Conservation (phyloP, 2,113 vertebrate species). For the Setophaga coronata region DNA sequence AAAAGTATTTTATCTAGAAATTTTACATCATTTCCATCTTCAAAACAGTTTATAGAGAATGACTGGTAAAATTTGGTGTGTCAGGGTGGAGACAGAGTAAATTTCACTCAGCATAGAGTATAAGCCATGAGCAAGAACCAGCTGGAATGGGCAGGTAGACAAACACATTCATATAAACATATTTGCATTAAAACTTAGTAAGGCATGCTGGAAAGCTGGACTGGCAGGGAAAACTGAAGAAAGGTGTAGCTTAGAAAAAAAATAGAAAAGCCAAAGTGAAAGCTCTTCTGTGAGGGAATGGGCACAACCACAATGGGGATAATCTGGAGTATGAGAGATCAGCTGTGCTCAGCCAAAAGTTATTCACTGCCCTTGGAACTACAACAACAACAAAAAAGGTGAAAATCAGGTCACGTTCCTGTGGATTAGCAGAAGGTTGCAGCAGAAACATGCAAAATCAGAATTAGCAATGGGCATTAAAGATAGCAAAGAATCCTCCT, state of each 20-base stretch:
- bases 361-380: not conserved
- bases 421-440: not conserved
- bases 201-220: not conserved
- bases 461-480: not conserved
- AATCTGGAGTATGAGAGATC: not conserved
- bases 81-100: not conserved
- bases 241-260: not conserved
- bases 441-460: not conserved
- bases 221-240: not conserved
- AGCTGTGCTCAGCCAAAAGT: not conserved
- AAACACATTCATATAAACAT: not conserved
- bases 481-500: not conserved
- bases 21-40: not conserved
- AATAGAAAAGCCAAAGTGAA: not conserved
- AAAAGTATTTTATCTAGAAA: not conserved
- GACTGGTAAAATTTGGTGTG: not conserved
- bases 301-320: not conserved
- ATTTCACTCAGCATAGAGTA: rapidly evolving
- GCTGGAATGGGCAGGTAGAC: not conserved
- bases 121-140: not conserved
- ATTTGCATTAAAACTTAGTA: not conserved
- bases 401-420: not conserved
- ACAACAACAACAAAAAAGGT: not conserved
- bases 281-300: not conserved
- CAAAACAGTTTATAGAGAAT: not conserved